Evolutionary conservation across 2,113 vertebrate genomes (phyloP), one percentile per base, ranked within the genome.

Genomic region (Corvus moneduloides): DNA sequence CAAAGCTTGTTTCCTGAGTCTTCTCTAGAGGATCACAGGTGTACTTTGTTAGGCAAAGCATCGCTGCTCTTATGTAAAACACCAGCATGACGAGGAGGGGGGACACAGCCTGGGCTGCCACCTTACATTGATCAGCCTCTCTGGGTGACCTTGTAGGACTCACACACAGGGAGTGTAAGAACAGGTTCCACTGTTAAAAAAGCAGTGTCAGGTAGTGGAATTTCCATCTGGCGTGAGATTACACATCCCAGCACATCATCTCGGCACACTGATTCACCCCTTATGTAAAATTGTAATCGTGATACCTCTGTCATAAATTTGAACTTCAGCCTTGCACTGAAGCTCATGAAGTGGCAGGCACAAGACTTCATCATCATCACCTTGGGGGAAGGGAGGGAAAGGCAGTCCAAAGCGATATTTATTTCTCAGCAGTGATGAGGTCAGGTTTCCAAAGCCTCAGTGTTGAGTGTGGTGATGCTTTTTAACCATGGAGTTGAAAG

Each of bases 21-120:
- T 33, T 28, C 20, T 77, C 35, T 44, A 80, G 59, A 27, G 87
- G 78, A 54, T 17, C 6, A 0, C 5, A 52, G 35, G 8, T 72
- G 30, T 9, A 5, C 9, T 33, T 49, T 2, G 6, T 16, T 33
- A 24, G 28, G 63, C 20, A 69, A 35, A 90, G 63, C 23, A 3
- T 79, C 0, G 0, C 68, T 80, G 39, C 46, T 74, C 15, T 8
- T 0, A 0, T 63, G 32, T 78, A 3, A 56, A 73, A 48, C 49
- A 30, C 7, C 5, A 8, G 5, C 3, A 4, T 20, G 23, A 11
- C 0, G 3, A 79, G 59, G 32, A 33, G 54, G 23, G 43, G 18
- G 15, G 11, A 22, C 41, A 2, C 0, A 5, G 43, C 67, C 37
- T 13, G 9, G n/a, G 13, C 41, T 22, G 16, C 59, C 32, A 48